phyloP scores from a whole-genome alignment of 2,797 vertebrate species.

The Gouania willdenowi region DNA sequence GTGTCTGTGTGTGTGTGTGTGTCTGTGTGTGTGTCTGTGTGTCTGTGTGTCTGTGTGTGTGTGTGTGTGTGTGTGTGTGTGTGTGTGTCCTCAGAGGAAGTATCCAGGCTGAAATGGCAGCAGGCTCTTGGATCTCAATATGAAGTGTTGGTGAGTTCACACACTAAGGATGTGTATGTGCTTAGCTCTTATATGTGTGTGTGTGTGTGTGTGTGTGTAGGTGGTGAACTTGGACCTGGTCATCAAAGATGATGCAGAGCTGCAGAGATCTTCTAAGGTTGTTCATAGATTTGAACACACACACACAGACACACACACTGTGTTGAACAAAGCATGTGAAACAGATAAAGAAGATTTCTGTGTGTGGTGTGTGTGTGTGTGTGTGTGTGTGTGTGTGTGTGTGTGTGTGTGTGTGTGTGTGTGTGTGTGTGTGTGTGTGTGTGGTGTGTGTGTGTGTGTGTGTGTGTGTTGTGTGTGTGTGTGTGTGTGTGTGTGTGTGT shows the following conservation, averaged over 20 bases:
- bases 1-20: slow-evolving; percentile 2
- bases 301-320: no score
- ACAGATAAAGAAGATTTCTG: no score
- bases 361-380: no score
- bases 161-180: background rate
- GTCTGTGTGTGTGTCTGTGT: slow-evolving; percentile 1
- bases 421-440: no score
- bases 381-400: no score
- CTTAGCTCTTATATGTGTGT: slow-evolving; percentile 1
- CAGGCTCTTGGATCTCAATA: slow-evolving; percentile 87
- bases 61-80: background rate
- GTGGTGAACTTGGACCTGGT: slow-evolving; percentile 85
- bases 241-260: slow-evolving; percentile 85
- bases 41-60: background rate
- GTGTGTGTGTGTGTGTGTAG: slow-evolving; percentile 54
- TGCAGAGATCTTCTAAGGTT: slow-evolving; percentile 95
- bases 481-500: background rate
- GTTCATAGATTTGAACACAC: no score
- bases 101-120: slow-evolving; percentile 88
- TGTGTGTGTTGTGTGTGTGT: no score
- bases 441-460: no score
- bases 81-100: slow-evolving; percentile 31
- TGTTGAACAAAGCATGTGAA: no score
- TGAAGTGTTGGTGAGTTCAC: slow-evolving; percentile 85
- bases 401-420: no score